phyloP scores from a whole-genome alignment of 2,888 invertebrate species.

The Norana najaformis region DNA sequence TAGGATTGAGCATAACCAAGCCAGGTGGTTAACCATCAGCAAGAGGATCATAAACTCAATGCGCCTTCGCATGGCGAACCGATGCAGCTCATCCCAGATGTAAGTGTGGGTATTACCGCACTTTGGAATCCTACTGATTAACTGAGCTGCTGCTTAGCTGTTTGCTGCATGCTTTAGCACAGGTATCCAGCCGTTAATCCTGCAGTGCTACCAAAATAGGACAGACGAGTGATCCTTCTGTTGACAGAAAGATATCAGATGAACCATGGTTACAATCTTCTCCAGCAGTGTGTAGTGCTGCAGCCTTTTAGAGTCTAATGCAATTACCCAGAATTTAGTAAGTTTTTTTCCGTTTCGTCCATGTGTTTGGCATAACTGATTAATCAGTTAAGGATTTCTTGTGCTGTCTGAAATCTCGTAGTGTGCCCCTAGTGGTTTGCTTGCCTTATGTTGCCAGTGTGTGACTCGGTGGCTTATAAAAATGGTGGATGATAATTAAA shows the following conservation, averaged over 20 bases:
- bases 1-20: too few species aligned
- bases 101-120: too few species aligned
- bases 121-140: too few species aligned
- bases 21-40: too few species aligned
- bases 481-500: too few species aligned
- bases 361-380: not conserved
- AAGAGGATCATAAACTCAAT: too few species aligned
- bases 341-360: not conserved
- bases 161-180: not conserved
- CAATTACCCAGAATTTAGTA: not conserved
- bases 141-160: too few species aligned
- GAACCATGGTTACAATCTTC: not conserved
- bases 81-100: too few species aligned
- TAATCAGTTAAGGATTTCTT: not conserved
- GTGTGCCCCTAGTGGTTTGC: not conserved
- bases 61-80: too few species aligned
- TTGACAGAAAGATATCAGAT: not conserved
- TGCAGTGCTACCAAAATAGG: not conserved
- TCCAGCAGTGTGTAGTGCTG: too few species aligned
- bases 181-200: not conserved
- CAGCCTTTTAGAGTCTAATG: slow-evolving; percentile 1
- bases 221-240: not conserved
- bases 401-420: not conserved
- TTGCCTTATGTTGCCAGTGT: not conserved
- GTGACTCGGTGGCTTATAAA: too few species aligned